Percentiles rank a stretch among this genome's conserved stretches.
Conservation (phyloP, 2,888 invertebrate species). For the Phalera bucephala region DNA sequence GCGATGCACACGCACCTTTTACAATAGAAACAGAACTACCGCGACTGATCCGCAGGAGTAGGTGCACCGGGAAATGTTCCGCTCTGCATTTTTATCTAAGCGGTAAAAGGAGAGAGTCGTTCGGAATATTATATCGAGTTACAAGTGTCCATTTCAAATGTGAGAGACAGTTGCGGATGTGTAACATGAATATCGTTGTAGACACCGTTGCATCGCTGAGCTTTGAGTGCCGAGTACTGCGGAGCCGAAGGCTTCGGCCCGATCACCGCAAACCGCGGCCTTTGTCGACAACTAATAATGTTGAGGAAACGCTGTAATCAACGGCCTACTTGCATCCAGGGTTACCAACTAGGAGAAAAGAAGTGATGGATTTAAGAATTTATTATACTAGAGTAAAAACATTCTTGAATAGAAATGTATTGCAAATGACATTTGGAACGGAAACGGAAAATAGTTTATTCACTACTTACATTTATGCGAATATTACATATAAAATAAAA, state of each 20-base stretch:
- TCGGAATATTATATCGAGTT: slow-evolving; percentile 61
- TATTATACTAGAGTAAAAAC: too few relatives aligned
- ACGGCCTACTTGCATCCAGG: slow-evolving; percentile 59
- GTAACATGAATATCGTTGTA: slow-evolving; percentile 59
- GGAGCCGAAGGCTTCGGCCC: slow-evolving; percentile 36
- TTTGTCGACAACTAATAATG: slow-evolving; percentile 59
- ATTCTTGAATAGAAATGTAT: too few relatives aligned
- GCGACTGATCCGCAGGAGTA: slow-evolving; percentile 40
- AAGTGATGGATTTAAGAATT: too few relatives aligned
- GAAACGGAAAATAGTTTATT: too few relatives aligned
- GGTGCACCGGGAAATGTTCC: slow-evolving; percentile 77
- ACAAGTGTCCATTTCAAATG: slow-evolving; percentile 64
- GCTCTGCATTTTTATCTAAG: slow-evolving; percentile 71
- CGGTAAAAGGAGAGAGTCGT: slow-evolving; percentile 71
- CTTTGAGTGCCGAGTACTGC: slow-evolving; percentile 33
- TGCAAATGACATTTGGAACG: too few relatives aligned
- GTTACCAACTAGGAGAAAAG: too few relatives aligned
- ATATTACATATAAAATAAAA: too few relatives aligned
- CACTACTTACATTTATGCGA: too few relatives aligned
- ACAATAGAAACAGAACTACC: slow-evolving; percentile 61
- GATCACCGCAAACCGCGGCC: slow-evolving; percentile 55
- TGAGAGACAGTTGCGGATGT: slow-evolving; percentile 67
- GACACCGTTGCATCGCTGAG: slow-evolving; percentile 39
- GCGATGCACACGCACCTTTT: slow-evolving; percentile 34
- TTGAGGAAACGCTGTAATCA: slow-evolving; percentile 61